Percentiles rank a stretch among this genome's conserved stretches.
Conservation (phyloP, 2,797 vertebrate species). For the Meriones psammophilus region DNA sequence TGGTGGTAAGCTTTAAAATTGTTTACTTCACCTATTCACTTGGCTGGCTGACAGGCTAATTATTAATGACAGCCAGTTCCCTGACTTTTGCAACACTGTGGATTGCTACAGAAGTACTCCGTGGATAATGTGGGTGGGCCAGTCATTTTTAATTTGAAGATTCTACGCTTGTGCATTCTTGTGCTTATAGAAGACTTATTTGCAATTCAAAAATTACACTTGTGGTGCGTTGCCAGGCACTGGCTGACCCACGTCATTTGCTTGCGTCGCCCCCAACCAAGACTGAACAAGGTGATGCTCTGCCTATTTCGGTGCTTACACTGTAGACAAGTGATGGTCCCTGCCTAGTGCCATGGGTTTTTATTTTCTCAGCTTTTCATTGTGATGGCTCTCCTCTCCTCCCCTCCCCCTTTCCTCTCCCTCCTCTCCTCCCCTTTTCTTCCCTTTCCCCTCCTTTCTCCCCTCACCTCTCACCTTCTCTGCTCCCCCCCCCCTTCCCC, state of each 20-base stretch:
- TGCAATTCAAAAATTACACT: background rate
- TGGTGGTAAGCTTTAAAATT: background rate
- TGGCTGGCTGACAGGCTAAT: background rate
- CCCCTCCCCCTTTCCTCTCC: no score
- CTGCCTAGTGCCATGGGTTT: background rate
- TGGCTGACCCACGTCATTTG: background rate
- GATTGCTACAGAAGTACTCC: background rate
- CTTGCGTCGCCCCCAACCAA: background rate
- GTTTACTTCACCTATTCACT: background rate
- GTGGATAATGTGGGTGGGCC: background rate
- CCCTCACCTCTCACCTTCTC: no score
- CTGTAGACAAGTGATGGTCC: background rate
- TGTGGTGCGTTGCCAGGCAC: background rate
- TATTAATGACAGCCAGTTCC: background rate
- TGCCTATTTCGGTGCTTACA: background rate
- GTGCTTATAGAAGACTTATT: background rate
- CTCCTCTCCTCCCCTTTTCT: no score
- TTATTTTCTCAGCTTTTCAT: background rate
- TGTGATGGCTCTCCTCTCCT: background rate
- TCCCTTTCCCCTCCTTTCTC: no score
- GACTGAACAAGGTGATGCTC: background rate
- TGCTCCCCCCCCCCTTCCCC: no score
- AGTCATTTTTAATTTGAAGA: background rate
- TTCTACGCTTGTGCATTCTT: background rate
- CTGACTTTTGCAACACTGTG: background rate